Evolutionary conservation across 2,888 invertebrate species (phyloP).

Genomic region (Chelonus formosanus): DNA sequence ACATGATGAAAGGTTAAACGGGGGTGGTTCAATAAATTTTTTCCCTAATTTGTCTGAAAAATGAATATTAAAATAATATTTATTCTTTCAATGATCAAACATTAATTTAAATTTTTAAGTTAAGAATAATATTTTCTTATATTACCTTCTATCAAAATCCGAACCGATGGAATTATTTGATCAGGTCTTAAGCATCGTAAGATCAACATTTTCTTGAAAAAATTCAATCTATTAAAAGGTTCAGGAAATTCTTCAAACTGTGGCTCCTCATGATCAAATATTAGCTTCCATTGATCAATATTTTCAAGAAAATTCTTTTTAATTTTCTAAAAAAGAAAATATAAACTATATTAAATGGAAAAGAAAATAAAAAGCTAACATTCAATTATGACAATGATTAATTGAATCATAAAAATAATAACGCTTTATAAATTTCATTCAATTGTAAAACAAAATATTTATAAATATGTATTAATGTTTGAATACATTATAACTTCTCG

Average conservation of each 20-base stretch:
- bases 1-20: constrained; percentile 86
- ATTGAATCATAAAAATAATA: no score
- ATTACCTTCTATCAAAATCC: constrained; percentile 74
- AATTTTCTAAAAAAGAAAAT: constrained; percentile 67
- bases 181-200: constrained; percentile 86
- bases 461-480: no score
- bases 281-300: constrained; percentile 74
- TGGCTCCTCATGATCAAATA: constrained; percentile 80
- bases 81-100: no score
- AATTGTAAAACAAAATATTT: no score
- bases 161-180: constrained; percentile 84
- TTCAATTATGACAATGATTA: no score
- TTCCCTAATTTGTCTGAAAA: constrained; percentile 75
- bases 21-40: constrained; percentile 86
- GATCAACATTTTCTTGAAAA: constrained; percentile 81
- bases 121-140: constrained; percentile 3
- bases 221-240: constrained; percentile 75
- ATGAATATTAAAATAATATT: constrained; percentile 1
- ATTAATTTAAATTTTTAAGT: no score
- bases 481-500: no score
- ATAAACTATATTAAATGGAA: no score
- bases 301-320: constrained; percentile 72
- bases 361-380: no score
- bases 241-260: constrained; percentile 77
- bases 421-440: no score